Percentiles rank a stretch among this genome's conserved stretches.
Evolutionary conservation across 2,888 invertebrate genomes (phyloP).

Genomic region (Drosophila melanosoma): DNA sequence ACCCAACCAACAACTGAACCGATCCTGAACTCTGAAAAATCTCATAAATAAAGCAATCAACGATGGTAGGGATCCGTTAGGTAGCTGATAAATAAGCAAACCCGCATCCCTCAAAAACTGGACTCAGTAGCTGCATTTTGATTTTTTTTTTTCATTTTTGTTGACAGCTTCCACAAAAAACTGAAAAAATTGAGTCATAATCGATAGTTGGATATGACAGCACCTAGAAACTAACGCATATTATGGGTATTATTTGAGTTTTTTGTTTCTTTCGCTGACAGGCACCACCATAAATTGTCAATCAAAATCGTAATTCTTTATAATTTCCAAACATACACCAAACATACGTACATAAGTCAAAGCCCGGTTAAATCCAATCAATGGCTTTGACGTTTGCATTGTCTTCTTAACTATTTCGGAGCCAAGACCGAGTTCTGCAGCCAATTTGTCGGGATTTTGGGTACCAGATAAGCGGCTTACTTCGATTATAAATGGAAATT

Average conservation of each 20-base stretch:
- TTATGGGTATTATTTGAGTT: conserved; percentile 39
- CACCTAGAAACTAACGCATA: conserved; percentile 37
- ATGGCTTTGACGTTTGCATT: conserved; percentile 72
- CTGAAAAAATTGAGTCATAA: conserved; percentile 62
- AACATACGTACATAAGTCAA: conserved; percentile 25
- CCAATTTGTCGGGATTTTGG: conserved; percentile 76
- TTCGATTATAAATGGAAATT: conserved; percentile 78
- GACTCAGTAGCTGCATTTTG: conserved; percentile 44
- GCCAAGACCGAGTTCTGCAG: conserved; percentile 45
- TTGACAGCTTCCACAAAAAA: conserved; percentile 50
- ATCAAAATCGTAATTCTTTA: conserved; percentile 58
- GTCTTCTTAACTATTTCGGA: conserved; percentile 39
- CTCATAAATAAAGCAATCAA: conserved; percentile 70
- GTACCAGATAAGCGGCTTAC: conserved; percentile 76
- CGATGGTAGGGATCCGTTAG: conserved; percentile 39
- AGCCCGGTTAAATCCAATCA: conserved; percentile 61
- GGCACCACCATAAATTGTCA: conserved; percentile 59
- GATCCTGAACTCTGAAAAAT: conserved; percentile 37
- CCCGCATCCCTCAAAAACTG: conserved; percentile 52
- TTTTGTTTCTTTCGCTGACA: conserved; percentile 35
- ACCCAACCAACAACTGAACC: not conserved
- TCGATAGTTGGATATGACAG: conserved; percentile 64
- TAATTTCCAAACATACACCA: conserved; percentile 43
- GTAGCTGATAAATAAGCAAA: conserved; percentile 44
- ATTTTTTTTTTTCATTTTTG: conserved; percentile 18